These are phyloP conservation scores for Ctenodactylus gundi DNA, from an alignment of 2,113 vertebrate genomes.

Conservation along the genomic window DNA sequence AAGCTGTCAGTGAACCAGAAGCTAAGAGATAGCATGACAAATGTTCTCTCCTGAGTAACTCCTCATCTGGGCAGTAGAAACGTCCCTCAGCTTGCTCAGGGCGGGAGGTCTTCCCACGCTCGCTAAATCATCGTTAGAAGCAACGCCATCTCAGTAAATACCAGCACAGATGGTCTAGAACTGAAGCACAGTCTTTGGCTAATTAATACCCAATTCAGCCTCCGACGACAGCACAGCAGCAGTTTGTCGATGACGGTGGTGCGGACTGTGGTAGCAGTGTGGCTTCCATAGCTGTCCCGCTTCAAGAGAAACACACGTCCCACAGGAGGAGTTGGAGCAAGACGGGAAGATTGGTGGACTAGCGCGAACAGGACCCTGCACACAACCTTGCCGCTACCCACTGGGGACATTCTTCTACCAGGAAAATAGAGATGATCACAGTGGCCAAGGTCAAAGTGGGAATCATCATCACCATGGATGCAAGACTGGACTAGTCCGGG, in stretches of 20 bases:
- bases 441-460: neutral
- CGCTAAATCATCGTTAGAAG: neutral
- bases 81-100: neutral
- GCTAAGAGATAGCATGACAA: neutral
- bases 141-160: neutral
- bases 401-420: neutral
- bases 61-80: neutral
- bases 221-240: neutral
- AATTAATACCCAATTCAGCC: neutral
- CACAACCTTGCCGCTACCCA: neutral
- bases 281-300: neutral
- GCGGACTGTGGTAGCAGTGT: rapidly evolving
- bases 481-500: neutral
- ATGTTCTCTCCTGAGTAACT: neutral
- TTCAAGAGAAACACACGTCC: neutral
- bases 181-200: neutral
- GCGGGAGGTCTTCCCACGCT: neutral
- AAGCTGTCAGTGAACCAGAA: neutral
- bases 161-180: neutral
- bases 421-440: neutral
- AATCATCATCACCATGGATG: neutral
- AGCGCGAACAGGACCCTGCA: neutral
- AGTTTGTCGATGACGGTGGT: neutral
- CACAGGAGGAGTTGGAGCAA: neutral
- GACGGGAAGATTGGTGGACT: neutral